Evolutionary conservation across 2,797 vertebrate genomes (phyloP), one percentile per base, ranked within the genome.

Genomic region (Macropus fuliginosus): DNA sequence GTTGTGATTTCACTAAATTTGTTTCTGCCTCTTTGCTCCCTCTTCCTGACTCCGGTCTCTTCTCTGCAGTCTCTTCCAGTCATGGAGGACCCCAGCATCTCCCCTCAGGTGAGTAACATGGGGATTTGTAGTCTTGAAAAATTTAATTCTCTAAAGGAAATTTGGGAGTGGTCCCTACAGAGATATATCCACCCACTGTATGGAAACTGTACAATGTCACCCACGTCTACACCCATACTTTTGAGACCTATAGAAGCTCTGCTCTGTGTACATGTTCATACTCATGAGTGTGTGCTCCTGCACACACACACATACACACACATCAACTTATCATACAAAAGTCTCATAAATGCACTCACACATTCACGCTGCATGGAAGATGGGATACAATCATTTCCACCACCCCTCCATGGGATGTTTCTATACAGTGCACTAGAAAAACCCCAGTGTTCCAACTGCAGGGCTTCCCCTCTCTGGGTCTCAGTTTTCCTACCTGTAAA

Each of bases 1-100:
- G 6, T 50, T 50, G n/a, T 40, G 8, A 74, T 74, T 81, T 81
- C 18, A 40, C n/a, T 9, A 40, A 24, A 21, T 46, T 40, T 24
- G 74, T 18, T 40, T 81, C 66, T 87, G 18, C 40, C 74, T 87
- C 21, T 50, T 12, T 87, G 34, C 40, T 87, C 40, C 27, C 94
- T 91, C 54, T 62, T 93, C 93, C 92, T 98, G 66, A 97, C 74
- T 54, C 8, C 91, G 50, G 21, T 97, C 54, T 98, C 54, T 95
- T 87, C 94, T 96, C 96, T 59, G 11, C 97, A 98, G 98, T 90
- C 16, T 12, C 92, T 92, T 81, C 93, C 95, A 97, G 96, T 96
- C 90, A 94, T 0, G 46, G 95, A 52, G 8, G 24, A 46, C 0
- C 50, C 91, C 29, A 5, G 21, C 0, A 16, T 91, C 28, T 3